Percentiles rank a stretch among this genome's conserved stretches.
These are phyloP conservation scores for Ctenodactylus gundi DNA, from an alignment of 2,113 vertebrate species.

Conservation along the genomic window DNA sequence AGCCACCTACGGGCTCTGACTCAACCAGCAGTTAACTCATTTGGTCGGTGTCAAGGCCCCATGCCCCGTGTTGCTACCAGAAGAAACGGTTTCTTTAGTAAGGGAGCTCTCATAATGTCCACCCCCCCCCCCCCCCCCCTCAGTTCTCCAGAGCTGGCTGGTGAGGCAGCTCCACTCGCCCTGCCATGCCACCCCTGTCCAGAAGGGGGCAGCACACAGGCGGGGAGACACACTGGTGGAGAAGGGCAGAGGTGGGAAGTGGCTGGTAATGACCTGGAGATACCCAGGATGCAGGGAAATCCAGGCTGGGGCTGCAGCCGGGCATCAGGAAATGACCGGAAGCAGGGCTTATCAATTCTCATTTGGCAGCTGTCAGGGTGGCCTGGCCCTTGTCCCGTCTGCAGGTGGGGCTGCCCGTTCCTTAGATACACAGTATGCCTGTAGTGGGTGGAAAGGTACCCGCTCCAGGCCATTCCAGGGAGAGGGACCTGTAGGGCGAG, in stretches of 20 bases:
- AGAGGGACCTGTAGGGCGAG: neutral
- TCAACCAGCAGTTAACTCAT: neutral
- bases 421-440: neutral
- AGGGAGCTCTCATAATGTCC: neutral
- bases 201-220: neutral
- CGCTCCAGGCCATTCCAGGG: neutral
- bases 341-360: neutral
- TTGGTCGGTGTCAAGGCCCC: neutral
- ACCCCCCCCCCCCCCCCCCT: neutral
- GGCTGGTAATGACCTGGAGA: neutral
- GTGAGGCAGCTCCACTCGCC: neutral
- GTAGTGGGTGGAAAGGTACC: neutral
- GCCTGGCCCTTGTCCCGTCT: neutral
- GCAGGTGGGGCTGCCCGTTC: neutral
- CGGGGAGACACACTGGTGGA: accelerated
- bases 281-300: too few relatives aligned
- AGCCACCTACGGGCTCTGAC: neutral
- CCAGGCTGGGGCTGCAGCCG: neutral
- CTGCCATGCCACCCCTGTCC: neutral
- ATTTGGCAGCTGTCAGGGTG: accelerated
- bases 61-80: neutral
- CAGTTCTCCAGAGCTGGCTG: neutral
- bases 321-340: neutral
- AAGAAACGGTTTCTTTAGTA: neutral
- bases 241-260: neutral